These are phyloP conservation scores for Pituophis catenifer DNA, from an alignment of 2,113 vertebrate genomes.

Conservation along the genomic window DNA sequence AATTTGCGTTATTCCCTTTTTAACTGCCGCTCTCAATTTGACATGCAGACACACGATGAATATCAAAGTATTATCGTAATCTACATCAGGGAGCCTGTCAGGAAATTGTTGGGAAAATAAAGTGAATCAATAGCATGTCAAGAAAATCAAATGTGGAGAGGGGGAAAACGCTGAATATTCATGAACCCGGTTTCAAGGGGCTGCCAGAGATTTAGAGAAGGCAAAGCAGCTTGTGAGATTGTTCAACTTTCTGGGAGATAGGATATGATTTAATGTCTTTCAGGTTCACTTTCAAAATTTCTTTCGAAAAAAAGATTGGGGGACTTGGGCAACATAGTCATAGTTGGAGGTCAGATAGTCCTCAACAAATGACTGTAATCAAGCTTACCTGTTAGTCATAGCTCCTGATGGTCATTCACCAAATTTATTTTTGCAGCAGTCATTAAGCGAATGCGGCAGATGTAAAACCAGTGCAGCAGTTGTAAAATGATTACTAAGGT, in stretches of 20 bases:
- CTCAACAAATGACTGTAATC: neutral
- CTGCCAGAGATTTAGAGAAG: slow-evolving; percentile 68
- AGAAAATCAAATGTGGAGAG: slow-evolving; percentile 63
- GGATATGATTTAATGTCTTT: slow-evolving; percentile 4
- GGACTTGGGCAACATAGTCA: neutral
- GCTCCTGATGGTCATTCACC: neutral
- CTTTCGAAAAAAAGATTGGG: neutral
- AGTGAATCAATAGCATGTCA: slow-evolving; percentile 78
- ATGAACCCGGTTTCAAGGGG: slow-evolving; percentile 74
- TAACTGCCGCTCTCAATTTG: slow-evolving; percentile 33
- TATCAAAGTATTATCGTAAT: slow-evolving; percentile 79
- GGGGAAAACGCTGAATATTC: slow-evolving; percentile 75
- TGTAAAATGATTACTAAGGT: too few relatives aligned
- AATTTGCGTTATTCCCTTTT: slow-evolving; percentile 31
- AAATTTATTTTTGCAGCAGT: too few relatives aligned
- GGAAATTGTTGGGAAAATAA: slow-evolving; percentile 84
- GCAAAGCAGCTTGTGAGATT: slow-evolving; percentile 65
- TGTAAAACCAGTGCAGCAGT: too few relatives aligned
- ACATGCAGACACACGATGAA: slow-evolving; percentile 67
- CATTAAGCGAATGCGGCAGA: too few relatives aligned
- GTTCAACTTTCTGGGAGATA: slow-evolving; percentile 64
- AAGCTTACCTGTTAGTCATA: neutral
- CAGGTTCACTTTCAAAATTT: slow-evolving; percentile 62
- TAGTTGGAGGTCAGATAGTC: neutral
- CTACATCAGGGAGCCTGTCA: slow-evolving; percentile 74